Evolutionary conservation across 2,113 vertebrate species (phyloP).

Genomic region (Chascanopsetta lugubris): DNA sequence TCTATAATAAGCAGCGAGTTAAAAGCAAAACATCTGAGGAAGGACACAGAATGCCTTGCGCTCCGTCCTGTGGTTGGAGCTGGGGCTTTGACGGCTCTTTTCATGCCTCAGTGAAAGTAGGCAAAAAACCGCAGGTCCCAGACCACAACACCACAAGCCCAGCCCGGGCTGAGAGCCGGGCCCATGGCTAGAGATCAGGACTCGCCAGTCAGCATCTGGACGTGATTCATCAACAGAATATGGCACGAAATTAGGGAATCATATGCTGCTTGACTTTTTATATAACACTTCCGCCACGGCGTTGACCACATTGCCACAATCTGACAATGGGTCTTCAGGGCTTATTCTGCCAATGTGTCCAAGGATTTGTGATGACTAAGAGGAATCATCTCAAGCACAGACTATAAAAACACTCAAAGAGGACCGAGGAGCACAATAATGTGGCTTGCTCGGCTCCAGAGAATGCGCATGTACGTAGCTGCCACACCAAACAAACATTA

Average conservation of each 20-base stretch:
- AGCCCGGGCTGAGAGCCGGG: constrained; percentile 31
- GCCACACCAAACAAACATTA: constrained; percentile 25
- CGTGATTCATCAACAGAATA: constrained; percentile 34
- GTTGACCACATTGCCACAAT: constrained; percentile 23
- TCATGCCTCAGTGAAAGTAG: constrained; percentile 72
- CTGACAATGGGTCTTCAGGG: constrained; percentile 15
- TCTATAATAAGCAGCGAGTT: constrained; percentile 47
- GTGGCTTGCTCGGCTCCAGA: not conserved
- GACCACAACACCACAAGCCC: constrained; percentile 67
- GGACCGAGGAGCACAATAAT: constrained; percentile 6
- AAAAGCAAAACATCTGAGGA: constrained; percentile 36
- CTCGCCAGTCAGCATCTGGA: constrained; percentile 36
- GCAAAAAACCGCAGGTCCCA: constrained; percentile 60
- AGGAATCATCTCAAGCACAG: constrained; percentile 16
- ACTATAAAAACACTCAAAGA: constrained; percentile 17
- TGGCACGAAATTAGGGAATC: constrained; percentile 38
- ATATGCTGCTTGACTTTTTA: constrained; percentile 16
- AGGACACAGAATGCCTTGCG: constrained; percentile 24
- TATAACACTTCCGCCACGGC: constrained; percentile 6
- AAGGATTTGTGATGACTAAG: constrained; percentile 13
- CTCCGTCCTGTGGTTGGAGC: constrained; percentile 53
- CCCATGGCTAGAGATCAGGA: constrained; percentile 32
- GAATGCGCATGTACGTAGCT: not conserved
- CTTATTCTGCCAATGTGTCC: constrained; percentile 12
- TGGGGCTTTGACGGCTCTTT: constrained; percentile 62